Conservation (phyloP, 2,113 vertebrate species). For the Campylomormyrus numenius region DNA sequence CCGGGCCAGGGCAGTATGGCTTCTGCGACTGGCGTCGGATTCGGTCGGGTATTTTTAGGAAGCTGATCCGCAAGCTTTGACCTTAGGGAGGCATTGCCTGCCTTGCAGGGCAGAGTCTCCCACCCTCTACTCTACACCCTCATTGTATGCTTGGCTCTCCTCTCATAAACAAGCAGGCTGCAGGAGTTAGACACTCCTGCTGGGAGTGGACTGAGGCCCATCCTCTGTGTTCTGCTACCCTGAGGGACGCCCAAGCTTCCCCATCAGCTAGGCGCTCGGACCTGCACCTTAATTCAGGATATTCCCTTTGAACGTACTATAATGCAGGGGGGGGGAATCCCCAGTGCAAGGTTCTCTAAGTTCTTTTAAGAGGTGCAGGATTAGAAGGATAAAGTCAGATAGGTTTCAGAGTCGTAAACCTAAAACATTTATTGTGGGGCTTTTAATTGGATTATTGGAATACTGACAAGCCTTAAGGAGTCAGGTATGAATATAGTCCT, state of each 20-base stretch:
- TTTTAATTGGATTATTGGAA: constrained; percentile 18
- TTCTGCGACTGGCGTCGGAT: constrained; percentile 50
- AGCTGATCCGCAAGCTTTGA: constrained; percentile 49
- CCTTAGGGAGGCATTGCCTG: constrained; percentile 49
- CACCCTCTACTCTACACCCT: constrained; percentile 29
- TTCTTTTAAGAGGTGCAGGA: constrained; percentile 13
- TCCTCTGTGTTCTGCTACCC: constrained; percentile 36
- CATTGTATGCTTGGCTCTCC: constrained; percentile 29
- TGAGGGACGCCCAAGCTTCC: constrained; percentile 27
- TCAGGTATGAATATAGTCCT: neutral
- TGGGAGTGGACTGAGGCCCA: constrained; percentile 43
- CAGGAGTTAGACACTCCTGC: constrained; percentile 21
- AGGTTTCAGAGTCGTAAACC: constrained; percentile 7
- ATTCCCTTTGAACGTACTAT: neutral
- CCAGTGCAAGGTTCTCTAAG: neutral
- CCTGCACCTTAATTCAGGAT: neutral
- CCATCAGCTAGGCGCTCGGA: neutral
- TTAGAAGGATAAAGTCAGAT: constrained; percentile 17
- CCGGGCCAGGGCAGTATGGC: constrained; percentile 42
- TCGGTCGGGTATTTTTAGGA: constrained; percentile 59
- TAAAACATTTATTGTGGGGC: constrained; percentile 6
- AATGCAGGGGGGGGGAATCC: neutral
- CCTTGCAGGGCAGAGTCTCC: constrained; percentile 45
- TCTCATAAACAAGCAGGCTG: constrained; percentile 36
- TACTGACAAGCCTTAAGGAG: constrained; percentile 9